phyloP scores from a whole-genome alignment of 2,113 vertebrate species.

The Donacobius atricapilla region DNA sequence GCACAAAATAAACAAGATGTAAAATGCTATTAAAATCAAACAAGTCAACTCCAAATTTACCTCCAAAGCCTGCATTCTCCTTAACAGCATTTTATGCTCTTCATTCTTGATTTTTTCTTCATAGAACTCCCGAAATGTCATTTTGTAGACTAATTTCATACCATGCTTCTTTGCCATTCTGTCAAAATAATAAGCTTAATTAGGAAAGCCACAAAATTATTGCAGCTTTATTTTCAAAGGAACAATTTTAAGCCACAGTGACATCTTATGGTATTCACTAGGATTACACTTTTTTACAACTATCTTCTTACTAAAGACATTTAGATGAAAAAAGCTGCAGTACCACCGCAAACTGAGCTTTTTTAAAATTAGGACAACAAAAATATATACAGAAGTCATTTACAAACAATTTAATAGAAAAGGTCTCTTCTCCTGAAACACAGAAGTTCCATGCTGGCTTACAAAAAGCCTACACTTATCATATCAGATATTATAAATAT shows the following conservation, averaged over 20 bases:
- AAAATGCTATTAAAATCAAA: not conserved
- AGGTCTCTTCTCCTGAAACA: not conserved
- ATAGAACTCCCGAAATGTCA: conserved; percentile 90
- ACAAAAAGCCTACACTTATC: not conserved
- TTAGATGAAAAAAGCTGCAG: not conserved
- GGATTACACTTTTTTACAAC: not conserved
- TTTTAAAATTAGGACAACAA: not conserved
- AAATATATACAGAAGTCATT: not conserved
- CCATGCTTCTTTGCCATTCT: conserved; percentile 93
- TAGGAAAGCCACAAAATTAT: not conserved
- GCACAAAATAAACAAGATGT: not conserved
- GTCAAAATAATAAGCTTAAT: conserved; percentile 48
- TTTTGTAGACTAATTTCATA: conserved; percentile 90
- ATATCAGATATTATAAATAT: not conserved
- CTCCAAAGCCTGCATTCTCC: conserved; percentile 91
- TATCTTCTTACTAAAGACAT: not conserved
- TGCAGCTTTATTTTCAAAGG: not conserved
- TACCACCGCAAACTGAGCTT: not conserved
- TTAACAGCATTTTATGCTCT: conserved; percentile 84
- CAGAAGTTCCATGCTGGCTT: not conserved
- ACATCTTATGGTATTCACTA: conserved; percentile 44
- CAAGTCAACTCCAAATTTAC: conserved; percentile 60
- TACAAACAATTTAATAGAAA: not conserved
- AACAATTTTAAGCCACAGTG: conserved; percentile 27
- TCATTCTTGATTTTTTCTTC: conserved; percentile 88